phyloP scores from a whole-genome alignment of 2,797 vertebrate species.

The Mormyrops boulengeri region DNA sequence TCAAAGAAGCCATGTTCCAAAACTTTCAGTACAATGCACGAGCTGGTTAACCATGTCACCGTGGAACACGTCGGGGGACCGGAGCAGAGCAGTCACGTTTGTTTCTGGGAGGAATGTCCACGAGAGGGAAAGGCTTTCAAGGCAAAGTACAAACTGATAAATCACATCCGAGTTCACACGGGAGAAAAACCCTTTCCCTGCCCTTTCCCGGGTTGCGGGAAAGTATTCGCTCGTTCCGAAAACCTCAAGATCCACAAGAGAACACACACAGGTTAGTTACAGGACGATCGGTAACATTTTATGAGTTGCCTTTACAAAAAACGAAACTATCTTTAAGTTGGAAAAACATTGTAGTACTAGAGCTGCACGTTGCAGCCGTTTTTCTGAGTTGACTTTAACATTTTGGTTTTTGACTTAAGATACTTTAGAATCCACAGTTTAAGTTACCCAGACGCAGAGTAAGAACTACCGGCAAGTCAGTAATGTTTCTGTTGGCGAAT shows the following conservation, averaged over 20 bases:
- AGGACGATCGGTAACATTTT: not conserved
- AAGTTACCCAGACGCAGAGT: not conserved
- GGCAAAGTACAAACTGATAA: constrained; percentile 96
- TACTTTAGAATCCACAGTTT: not conserved
- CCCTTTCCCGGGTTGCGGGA: constrained; percentile 89
- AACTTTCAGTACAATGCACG: constrained; percentile 96
- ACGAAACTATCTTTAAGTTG: not conserved
- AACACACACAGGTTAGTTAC: constrained; percentile 90
- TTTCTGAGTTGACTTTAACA: constrained; percentile 2
- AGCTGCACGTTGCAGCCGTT: not conserved
- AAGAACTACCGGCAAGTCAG: not conserved
- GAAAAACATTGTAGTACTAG: not conserved
- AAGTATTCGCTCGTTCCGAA: constrained; percentile 92
- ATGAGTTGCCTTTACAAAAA: not conserved
- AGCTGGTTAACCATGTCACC: constrained; percentile 93
- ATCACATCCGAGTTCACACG: constrained; percentile 92
- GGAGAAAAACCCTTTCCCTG: constrained; percentile 94
- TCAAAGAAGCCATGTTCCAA: constrained; percentile 84
- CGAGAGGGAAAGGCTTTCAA: constrained; percentile 92
- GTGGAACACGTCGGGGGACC: constrained; percentile 96
- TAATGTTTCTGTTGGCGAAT: not conserved
- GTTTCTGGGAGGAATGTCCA: constrained; percentile 94
- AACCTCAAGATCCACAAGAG: constrained; percentile 96
- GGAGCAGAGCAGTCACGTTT: constrained; percentile 90
- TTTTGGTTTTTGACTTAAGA: not conserved